Evolutionary conservation across 2,113 vertebrate species (phyloP).

Genomic region (Phoenicopterus ruber): DNA sequence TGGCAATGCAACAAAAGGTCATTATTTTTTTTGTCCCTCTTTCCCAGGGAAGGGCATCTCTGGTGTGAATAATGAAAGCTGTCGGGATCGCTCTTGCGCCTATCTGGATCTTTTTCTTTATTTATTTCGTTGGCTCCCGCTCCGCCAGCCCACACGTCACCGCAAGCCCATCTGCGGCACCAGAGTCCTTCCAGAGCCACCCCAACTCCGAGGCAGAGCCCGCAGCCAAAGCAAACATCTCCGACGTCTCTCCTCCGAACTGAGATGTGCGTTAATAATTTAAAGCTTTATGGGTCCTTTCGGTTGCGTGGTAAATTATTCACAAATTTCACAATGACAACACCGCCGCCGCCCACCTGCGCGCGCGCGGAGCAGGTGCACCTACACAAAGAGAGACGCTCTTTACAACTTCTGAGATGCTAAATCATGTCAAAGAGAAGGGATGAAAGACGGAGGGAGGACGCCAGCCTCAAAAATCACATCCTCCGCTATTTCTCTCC

Average conservation of each 20-base stretch:
- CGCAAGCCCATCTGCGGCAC: not conserved
- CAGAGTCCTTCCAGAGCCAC: not conserved
- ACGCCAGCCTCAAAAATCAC: constrained; percentile 60
- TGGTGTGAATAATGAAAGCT: constrained; percentile 60
- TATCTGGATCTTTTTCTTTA: not conserved
- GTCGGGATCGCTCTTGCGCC: not conserved
- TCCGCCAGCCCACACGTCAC: constrained; percentile 34
- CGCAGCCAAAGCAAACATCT: constrained; percentile 60
- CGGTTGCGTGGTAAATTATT: constrained; percentile 70
- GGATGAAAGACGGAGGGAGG: constrained; percentile 38
- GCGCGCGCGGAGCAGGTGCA: not conserved
- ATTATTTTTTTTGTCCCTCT: not conserved
- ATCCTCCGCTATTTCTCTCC: constrained; percentile 15
- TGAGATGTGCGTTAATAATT: constrained; percentile 70
- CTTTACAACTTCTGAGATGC: constrained; percentile 64
- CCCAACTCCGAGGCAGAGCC: not conserved
- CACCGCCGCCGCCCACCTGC: not conserved
- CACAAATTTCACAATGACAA: constrained; percentile 40
- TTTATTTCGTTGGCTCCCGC: not conserved
- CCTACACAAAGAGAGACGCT: not conserved
- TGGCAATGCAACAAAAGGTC: constrained; percentile 37
- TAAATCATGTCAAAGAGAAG: constrained; percentile 68
- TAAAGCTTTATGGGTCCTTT: constrained; percentile 48
- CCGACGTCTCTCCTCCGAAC: constrained; percentile 58
- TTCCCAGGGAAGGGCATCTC: not conserved